These are phyloP conservation scores for Sporophila hypoxantha DNA, from an alignment of 2,113 vertebrate species.

Conservation along the genomic window DNA sequence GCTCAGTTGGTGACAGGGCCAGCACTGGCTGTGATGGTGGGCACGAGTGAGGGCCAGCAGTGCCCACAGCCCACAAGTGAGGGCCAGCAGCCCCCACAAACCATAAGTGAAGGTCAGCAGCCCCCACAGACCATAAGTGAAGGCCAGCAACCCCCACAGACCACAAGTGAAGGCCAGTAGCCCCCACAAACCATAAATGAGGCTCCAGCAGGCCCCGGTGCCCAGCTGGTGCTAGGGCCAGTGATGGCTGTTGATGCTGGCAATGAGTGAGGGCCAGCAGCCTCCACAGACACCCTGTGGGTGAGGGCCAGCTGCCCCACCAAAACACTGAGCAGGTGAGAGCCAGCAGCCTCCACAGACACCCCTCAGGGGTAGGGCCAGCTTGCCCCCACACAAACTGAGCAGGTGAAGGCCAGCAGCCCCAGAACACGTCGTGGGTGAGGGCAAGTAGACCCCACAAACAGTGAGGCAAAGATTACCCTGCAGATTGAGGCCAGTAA, in stretches of 20 bases:
- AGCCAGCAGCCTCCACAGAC: rapidly evolving
- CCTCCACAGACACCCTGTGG: rapidly evolving
- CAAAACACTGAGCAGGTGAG: rapidly evolving
- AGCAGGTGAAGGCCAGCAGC: no score
- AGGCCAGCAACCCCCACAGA: neutral
- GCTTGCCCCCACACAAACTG: no score
- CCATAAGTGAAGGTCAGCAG: no score
- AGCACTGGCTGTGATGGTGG: rapidly evolving
- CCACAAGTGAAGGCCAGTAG: rapidly evolving
- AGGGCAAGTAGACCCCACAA: rapidly evolving
- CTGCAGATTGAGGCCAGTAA: neutral
- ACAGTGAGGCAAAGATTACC: no score
- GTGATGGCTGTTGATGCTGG: rapidly evolving
- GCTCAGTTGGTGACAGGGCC: rapidly evolving
- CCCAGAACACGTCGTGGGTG: rapidly evolving
- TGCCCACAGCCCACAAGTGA: rapidly evolving
- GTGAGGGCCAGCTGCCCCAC: neutral
- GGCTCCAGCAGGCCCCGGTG: rapidly evolving
- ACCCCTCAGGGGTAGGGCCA: rapidly evolving
- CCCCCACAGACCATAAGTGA: neutral
- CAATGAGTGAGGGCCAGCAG: rapidly evolving
- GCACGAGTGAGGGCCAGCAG: rapidly evolving
- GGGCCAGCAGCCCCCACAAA: rapidly evolving
- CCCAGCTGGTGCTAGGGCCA: rapidly evolving
- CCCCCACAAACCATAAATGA: no score